phyloP scores from a whole-genome alignment of 2,888 invertebrate genomes.

The Byasa hedistus region DNA sequence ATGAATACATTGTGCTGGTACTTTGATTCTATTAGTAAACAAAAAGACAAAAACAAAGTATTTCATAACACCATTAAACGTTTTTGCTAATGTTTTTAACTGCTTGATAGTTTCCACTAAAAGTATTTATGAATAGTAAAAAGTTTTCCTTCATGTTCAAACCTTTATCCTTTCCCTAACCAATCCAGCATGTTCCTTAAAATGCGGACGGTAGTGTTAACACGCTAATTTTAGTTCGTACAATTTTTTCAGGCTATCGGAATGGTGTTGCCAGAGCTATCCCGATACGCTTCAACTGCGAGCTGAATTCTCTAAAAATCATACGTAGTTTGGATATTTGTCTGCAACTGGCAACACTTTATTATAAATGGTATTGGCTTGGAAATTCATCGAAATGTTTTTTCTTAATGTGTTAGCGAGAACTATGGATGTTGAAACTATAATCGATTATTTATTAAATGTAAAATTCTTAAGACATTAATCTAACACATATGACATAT shows the following conservation, averaged over 20 bases:
- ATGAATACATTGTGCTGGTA: no score
- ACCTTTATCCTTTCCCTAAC: conserved; percentile 17
- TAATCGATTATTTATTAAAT: not conserved
- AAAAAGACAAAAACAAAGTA: not conserved
- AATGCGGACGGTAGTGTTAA: conserved; percentile 58
- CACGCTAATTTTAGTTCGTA: conserved; percentile 60
- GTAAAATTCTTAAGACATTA: not conserved
- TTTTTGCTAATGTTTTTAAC: no score
- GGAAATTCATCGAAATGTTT: not conserved
- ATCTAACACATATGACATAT: not conserved
- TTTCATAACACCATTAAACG: not conserved
- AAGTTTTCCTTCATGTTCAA: not conserved
- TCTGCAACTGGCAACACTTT: conserved; percentile 16
- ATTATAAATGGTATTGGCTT: not conserved
- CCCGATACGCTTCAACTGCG: conserved; percentile 80
- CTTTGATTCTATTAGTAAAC: no score
- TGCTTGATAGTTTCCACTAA: no score
- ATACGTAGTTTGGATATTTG: conserved; percentile 3
- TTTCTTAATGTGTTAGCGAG: not conserved
- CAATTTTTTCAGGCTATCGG: conserved; percentile 78
- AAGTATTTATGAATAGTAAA: not conserved
- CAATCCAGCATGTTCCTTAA: conserved; percentile 35
- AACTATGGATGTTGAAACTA: not conserved
- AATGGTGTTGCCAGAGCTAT: conserved; percentile 79
- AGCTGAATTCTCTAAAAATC: conserved; percentile 49